A percentile compares a stretch with the other conserved stretches of the same genome.
Conservation (phyloP, 2,888 invertebrate genomes). For the Papilio demoleus region DNA sequence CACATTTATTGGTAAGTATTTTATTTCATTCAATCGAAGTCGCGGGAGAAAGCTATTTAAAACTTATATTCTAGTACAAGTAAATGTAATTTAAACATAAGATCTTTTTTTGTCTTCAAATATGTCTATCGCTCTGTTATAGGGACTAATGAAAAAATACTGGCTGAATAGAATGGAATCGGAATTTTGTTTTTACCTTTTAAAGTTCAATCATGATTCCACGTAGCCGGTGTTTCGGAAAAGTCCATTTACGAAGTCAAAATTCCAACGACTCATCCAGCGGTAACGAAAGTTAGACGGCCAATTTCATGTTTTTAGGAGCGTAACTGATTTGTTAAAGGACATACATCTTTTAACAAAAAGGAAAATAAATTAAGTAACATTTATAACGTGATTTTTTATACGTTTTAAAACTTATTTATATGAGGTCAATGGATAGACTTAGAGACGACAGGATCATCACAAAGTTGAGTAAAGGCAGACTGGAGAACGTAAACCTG, state of each 20-base stretch:
- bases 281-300: conserved; percentile 36
- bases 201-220: conserved; percentile 30
- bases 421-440: no score
- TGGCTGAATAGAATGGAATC: conserved; percentile 2
- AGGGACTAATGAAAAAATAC: conserved; percentile 5
- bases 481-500: no score
- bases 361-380: conserved; percentile 1
- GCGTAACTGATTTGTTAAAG: conserved; percentile 33
- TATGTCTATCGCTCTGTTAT: not conserved
- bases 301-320: conserved; percentile 30
- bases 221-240: conserved; percentile 30
- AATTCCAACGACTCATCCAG: conserved; percentile 32
- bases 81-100: not conserved
- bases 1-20: no score
- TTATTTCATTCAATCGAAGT: no score
- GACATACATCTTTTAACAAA: conserved; percentile 15
- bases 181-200: conserved; percentile 16
- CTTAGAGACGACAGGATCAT: no score
- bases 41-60: no score
- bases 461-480: no score
- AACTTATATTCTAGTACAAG: not conserved
- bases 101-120: not conserved
- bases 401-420: no score
- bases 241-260: conserved; percentile 36
- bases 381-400: not conserved